Evolutionary conservation across 2,888 invertebrate genomes (phyloP).

Genomic region (Drosophila merina): DNA sequence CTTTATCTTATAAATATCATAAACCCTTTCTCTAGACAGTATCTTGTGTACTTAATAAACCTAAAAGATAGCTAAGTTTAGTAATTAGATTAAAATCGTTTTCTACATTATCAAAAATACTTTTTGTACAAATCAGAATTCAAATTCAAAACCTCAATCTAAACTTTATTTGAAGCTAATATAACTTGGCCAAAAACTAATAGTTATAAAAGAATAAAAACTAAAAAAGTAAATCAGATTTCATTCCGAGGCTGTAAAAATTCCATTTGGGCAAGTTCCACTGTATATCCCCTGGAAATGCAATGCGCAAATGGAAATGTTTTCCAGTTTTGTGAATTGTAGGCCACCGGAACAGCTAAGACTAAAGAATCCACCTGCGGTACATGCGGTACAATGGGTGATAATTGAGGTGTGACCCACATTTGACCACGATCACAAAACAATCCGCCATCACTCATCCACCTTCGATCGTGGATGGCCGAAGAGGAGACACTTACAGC

Average conservation of each 20-base stretch:
- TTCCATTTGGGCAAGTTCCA: background rate
- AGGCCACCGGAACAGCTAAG: constrained; percentile 45
- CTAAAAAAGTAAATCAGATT: no score
- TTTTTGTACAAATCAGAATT: no score
- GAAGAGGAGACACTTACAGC: constrained; percentile 56
- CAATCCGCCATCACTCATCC: constrained; percentile 50
- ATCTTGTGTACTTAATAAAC: no score
- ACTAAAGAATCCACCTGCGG: constrained; percentile 66
- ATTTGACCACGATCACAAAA: constrained; percentile 51
- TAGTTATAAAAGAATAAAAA: background rate
- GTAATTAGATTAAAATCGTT: no score
- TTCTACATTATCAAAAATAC: no score
- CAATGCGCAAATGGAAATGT: constrained; percentile 25
- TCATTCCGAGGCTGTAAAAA: background rate
- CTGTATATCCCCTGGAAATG: constrained; percentile 6
- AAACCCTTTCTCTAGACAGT: no score
- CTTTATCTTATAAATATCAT: no score
- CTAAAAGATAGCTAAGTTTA: no score
- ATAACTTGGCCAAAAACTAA: background rate
- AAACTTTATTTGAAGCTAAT: background rate
- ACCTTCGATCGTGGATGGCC: constrained; percentile 1
- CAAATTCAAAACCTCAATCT: background rate
- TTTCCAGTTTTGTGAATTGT: constrained; percentile 38
- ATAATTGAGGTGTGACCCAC: constrained; percentile 76
- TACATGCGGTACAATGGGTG: constrained; percentile 58